Evolutionary conservation across 35 echinoderm and acorn worm species (phyloP), one percentile per base, ranked within the genome.

Genomic region (Heliocidaris erythrogramma): DNA sequence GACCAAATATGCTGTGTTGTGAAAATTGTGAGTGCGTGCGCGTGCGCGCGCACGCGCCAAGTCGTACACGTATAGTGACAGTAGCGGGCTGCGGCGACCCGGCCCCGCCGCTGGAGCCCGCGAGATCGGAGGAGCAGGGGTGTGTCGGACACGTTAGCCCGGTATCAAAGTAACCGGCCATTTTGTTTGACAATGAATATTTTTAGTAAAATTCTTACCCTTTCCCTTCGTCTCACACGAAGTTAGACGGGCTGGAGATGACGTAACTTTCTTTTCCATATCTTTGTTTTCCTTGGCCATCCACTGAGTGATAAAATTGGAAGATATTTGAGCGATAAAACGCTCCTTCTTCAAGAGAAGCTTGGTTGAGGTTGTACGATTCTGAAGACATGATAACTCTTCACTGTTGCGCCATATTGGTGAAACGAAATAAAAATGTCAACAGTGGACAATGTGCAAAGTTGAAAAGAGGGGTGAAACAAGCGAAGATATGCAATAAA

Each of bases 211-310:
- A 12, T 48, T 18, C 95, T 95, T 59, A 97, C 96, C 96, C 95
- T 95, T 97, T 65, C 86, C 86, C 60, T 95, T 97, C 53, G 96
- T 59, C 65, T 97, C 96, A 90, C 86, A 95, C 61, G 92, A 95
- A 92, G 88, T 93, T 14, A 91, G 52, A 13, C 69, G 88, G 7
- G 95, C 95, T 78, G 94, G 92, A 92, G 95, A 94, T 59, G 95
- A 95, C 86, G 59, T 53, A 85, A 96, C 52, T 61, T 95, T 98
- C 96, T 96, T 96, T 13, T 98, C 96, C 96, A 98, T 96, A 96
- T 95, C 97, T 69, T 94, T 96, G 53, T 85, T 89, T 95, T 98
- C 97, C 85, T 86, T 93, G 52, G 93, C 93, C 94, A 95, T 96
- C 85, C 86, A 71, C 47, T 84, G 93, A 94, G 60, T 85, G 71